A percentile compares a stretch with the other conserved stretches of the same genome.
Conservation (phyloP, 2,888 invertebrate genomes). For the Drosophila paramelanica region DNA sequence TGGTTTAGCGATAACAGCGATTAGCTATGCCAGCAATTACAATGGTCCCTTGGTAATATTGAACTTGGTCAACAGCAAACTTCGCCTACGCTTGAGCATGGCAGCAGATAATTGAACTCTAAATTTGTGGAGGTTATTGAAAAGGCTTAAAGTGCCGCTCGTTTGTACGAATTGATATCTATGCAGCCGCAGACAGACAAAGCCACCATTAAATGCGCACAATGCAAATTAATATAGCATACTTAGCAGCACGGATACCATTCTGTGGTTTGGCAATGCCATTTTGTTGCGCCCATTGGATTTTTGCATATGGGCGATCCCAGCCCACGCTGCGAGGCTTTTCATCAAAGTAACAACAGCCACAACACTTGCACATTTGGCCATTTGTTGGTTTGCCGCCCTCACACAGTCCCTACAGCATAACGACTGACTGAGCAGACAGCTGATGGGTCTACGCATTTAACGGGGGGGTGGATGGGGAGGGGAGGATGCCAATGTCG, state of each 20-base stretch:
- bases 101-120: constrained; percentile 45
- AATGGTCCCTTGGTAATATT: constrained; percentile 2
- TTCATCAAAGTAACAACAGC: constrained; percentile 62
- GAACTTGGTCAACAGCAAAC: constrained; percentile 10
- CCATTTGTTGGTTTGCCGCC: constrained; percentile 50
- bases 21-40: constrained; percentile 29
- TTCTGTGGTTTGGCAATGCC: constrained; percentile 60
- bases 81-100: constrained; percentile 2
- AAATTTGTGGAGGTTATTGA: constrained; percentile 30
- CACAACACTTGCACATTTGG: constrained; percentile 68
- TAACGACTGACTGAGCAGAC: constrained; percentile 22
- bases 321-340: constrained; percentile 33
- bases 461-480: background rate
- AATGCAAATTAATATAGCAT: constrained; percentile 77
- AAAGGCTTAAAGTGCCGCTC: background rate
- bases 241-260: constrained; percentile 63
- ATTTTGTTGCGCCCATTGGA: constrained; percentile 29
- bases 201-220: constrained; percentile 55
- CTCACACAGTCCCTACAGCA: background rate
- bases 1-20: constrained; percentile 41
- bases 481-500: constrained; percentile 23
- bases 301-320: background rate
- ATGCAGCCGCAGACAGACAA: constrained; percentile 62
- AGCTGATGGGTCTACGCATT: background rate
- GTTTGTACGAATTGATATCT: background rate